Evolutionary conservation across 2,888 invertebrate genomes (phyloP), one percentile per base, ranked within the genome.

Genomic region (Philereme vetulata): DNA sequence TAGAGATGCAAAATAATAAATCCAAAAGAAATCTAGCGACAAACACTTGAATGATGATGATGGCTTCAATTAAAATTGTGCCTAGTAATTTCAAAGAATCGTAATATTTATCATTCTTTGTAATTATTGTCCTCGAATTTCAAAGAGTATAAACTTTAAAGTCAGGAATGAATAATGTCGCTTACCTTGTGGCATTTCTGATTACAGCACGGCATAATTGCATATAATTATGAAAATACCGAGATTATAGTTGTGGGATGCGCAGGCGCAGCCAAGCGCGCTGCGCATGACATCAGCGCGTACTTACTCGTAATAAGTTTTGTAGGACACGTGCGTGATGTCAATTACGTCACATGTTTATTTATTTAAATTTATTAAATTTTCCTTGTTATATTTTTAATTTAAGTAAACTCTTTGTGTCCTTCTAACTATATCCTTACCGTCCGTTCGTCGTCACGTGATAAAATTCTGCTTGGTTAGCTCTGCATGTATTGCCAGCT

Each of bases 261-360:
- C 59, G 61, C 66, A 51, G 34, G 55, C 65, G 67, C 67, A 64
- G 59, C 59, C 61, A 64, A 65, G 57, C 68, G 64, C 60, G 51
- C 5, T 53, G 64, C 35, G 65, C 67, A 51, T 67, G 67, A 69
- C 69, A 67, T 64, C 67, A 65, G 59, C 51, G 59, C 56, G 49
- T 49, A 50, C 55, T 42, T 49, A 49, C 58, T 56, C 46, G 53
- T 54, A 42, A 35, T 11, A 33, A 21, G 4, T 40, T 32, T 38
- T 36, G 44, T 51, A 45, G 45, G 46, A 46, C 54, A 32, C 44
- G 48, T 53, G 53, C 48, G 45, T 48, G 62, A 58, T 53, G 58
- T 53, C 50, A 47, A 4, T 62, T 34, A 50, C 42, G 11, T 47
- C 52, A 51, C 40, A 45, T 43, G 9, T 4, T 42, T n/a, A 42